Evolutionary conservation across 1,140 invertebrate genomes (phyloP).

Genomic region (Cydia amplana): DNA sequence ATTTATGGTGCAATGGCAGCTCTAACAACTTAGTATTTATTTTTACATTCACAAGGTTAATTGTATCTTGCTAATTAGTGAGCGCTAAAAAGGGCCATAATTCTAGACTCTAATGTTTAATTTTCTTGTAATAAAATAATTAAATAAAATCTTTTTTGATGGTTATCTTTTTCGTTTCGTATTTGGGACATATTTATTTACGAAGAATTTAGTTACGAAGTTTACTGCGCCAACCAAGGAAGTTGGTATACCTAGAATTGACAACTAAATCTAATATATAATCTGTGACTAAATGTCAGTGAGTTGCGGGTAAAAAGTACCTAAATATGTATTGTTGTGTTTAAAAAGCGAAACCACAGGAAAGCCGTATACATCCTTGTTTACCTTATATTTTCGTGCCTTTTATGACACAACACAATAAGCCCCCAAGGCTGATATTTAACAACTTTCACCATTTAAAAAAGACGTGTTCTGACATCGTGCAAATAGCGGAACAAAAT

Average conservation of each 20-base stretch:
- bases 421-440: slow-evolving; percentile 3
- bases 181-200: not conserved
- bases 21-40: too few relatives aligned
- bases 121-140: not conserved
- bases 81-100: too few relatives aligned
- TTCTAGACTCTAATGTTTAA: not conserved
- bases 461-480: not conserved
- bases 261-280: too few relatives aligned
- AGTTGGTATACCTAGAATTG: too few relatives aligned
- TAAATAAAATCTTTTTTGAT: not conserved
- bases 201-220: too few relatives aligned
- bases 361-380: not conserved
- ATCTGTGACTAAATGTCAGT: too few relatives aligned
- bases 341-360: not conserved
- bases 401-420: slow-evolving; percentile 22
- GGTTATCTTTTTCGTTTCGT: not conserved
- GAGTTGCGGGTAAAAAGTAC: too few relatives aligned
- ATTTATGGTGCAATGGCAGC: not conserved
- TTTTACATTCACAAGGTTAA: not conserved
- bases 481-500: not conserved
- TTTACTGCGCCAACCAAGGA: too few relatives aligned
- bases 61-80: not conserved
- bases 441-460: slow-evolving; percentile 15
- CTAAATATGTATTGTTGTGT: too few relatives aligned
- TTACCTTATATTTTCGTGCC: not conserved